phyloP scores from a whole-genome alignment of 2,888 invertebrate species.

The Netelia fuscicornis region DNA sequence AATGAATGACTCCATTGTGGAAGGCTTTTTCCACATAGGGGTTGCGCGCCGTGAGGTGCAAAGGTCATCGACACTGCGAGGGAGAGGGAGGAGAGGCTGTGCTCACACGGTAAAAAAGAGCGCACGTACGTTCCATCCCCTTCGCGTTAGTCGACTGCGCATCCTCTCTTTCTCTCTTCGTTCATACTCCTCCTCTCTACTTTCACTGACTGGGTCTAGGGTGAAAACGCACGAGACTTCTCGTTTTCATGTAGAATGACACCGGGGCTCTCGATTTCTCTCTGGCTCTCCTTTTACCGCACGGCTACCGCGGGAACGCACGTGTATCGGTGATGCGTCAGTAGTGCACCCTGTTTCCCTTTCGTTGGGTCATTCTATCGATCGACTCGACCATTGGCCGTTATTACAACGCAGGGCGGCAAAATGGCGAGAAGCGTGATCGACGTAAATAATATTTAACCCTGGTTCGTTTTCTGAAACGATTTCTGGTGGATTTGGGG shows the following conservation, averaged over 20 bases:
- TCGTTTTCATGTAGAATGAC: slow-evolving; percentile 62
- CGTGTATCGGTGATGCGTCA: slow-evolving; percentile 47
- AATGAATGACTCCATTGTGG: slow-evolving; percentile 68
- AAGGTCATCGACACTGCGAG: slow-evolving; percentile 67
- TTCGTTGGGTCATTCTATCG: slow-evolving; percentile 60
- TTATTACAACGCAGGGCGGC: not conserved
- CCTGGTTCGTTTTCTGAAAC: not conserved
- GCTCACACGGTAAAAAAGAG: slow-evolving; percentile 41
- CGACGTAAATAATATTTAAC: not conserved
- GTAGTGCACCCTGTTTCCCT: slow-evolving; percentile 54
- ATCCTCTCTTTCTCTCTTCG: not conserved
- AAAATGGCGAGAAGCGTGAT: not conserved
- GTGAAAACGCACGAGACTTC: slow-evolving; percentile 41
- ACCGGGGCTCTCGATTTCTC: slow-evolving; percentile 53
- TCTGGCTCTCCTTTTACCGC: slow-evolving; percentile 43
- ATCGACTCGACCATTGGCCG: slow-evolving; percentile 32
- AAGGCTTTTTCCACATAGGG: slow-evolving; percentile 42
- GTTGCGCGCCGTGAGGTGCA: slow-evolving; percentile 49
- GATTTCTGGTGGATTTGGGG: not conserved
- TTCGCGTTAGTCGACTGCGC: not conserved
- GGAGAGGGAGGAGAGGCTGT: slow-evolving; percentile 23
- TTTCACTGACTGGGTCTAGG: slow-evolving; percentile 61
- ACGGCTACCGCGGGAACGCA: not conserved
- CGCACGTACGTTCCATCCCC: slow-evolving; percentile 42
- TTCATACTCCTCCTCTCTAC: slow-evolving; percentile 31